Evolutionary conservation across 1,140 invertebrate species (phyloP).

Genomic region (Leptopilina clavipes): DNA sequence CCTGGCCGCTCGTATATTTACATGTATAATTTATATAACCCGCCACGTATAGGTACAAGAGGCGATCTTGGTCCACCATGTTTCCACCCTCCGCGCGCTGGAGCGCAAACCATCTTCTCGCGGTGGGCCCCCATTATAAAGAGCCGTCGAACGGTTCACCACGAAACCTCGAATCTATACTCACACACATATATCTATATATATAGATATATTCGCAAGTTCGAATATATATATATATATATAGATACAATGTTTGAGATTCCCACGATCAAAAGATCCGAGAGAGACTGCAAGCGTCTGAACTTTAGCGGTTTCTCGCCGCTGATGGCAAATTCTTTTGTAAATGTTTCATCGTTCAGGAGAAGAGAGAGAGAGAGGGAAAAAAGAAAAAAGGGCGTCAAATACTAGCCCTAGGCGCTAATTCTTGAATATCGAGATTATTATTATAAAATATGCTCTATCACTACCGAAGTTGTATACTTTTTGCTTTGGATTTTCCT

Average conservation of each 20-base stretch:
- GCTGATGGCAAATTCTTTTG: conserved; percentile 30
- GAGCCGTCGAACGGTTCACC: conserved; percentile 39
- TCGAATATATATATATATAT: too few relatives aligned
- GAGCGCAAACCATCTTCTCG: conserved; percentile 29
- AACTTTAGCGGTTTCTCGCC: conserved; percentile 9
- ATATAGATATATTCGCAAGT: conserved; percentile 44
- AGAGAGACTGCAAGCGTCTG: neutral
- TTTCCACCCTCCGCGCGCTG: conserved; percentile 31
- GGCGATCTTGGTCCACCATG: conserved; percentile 50
- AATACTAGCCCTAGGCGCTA: neutral
- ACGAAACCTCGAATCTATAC: conserved; percentile 47
- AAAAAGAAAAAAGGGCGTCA: neutral
- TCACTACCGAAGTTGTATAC: neutral
- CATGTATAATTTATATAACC: conserved; percentile 73
- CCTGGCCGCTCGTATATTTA: conserved; percentile 68
- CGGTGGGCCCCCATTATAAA: conserved; percentile 41
- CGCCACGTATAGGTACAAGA: conserved; percentile 49
- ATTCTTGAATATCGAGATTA: conserved; percentile 8
- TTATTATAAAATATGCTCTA: neutral
- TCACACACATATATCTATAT: too few relatives aligned
- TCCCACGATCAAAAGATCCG: conserved; percentile 50
- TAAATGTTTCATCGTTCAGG: neutral
- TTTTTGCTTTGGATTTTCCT: neutral
- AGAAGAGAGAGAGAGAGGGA: too few relatives aligned
- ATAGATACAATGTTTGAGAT: conserved; percentile 41